Evolutionary conservation across 1,140 invertebrate species (phyloP).

Genomic region (Meteorus sp.): DNA sequence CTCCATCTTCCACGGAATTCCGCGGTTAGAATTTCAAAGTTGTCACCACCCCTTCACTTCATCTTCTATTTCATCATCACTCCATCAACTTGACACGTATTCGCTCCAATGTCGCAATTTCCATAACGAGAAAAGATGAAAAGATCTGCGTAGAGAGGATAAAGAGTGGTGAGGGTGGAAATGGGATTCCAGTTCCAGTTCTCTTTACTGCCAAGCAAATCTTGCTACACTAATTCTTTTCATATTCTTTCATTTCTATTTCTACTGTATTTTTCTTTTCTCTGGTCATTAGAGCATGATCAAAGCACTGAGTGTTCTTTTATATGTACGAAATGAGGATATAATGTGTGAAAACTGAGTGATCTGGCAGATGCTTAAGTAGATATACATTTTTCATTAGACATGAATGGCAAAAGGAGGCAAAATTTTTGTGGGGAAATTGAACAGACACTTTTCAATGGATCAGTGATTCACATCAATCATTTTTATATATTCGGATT

Average conservation of each 20-base stretch:
- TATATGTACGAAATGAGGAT: conserved; percentile 7
- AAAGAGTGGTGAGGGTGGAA: neutral
- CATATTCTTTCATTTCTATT: neutral
- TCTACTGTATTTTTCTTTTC: neutral
- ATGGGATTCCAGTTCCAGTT: neutral
- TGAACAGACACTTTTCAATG: too few species aligned
- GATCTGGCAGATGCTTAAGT: too few species aligned
- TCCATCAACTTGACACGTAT: neutral
- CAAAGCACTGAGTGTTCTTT: conserved; percentile 16
- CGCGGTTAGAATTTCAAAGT: conserved; percentile 7
- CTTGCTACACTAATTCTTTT: neutral
- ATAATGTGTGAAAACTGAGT: too few species aligned
- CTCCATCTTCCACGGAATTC: neutral
- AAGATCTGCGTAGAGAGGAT: neutral
- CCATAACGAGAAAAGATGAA: conserved; percentile 11
- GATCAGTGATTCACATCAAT: too few species aligned
- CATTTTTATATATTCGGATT: too few species aligned
- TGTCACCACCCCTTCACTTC: neutral
- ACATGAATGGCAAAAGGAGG: too few species aligned
- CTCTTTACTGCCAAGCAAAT: neutral
- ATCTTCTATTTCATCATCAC: too few species aligned
- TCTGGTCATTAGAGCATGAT: conserved; percentile 9
- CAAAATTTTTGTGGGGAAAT: too few species aligned
- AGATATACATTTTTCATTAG: too few species aligned
- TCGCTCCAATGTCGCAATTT: conserved; percentile 10